Base-by-base conservation (phyloP, 2,113 vertebrate species). In the Petrocephalus microphthalmus region DNA sequence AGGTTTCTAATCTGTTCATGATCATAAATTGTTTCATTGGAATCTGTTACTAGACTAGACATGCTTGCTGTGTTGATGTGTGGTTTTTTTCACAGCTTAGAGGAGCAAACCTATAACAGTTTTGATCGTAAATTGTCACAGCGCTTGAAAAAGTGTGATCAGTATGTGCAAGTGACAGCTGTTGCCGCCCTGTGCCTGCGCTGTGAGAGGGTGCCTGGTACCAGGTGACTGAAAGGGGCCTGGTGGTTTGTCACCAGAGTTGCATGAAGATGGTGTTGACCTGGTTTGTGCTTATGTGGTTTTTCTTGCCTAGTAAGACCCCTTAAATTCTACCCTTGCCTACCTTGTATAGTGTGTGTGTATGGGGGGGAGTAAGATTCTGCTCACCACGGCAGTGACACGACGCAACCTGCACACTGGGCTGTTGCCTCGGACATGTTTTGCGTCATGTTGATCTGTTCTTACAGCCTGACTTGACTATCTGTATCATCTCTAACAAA, bases 21-120 rank as follows among this genome's bases (percentile, higher is more conserved):
- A 54, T 54, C 84, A 54, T 84, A 52, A 84, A 52, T 51, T 67
- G 51, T 84, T 85, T 85, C 52, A 7, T 85, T 10, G 84, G 84
- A 85, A 56, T 33, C 49, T 13, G 13, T 53, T 8, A 20, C 84
- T 85, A 54, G 84, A 85, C 25, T 33, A 54, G 52, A 54, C 84
- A 17, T 85, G 84, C 29, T 85, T 85, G 17, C 84, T 85, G 52
- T n/a, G n/a, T 5, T 84, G 83, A 85, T 56, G 51, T 49, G n/a
- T 49, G 22, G n/a, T 6, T 54, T 19, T 15, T 84, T 84, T 53
- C 52, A 29, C 25, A 33, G 22, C 25, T 2, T 56, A 2, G 15
- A 85, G 52, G 47, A 15, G 25, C 11, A 52, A 20, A 19, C 22
- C 29, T 52, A 29, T 52, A 85, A 85, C 49, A 5, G 4, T 42